phyloP scores from a whole-genome alignment of 2,888 invertebrate species.

The Diarsia rubi region DNA sequence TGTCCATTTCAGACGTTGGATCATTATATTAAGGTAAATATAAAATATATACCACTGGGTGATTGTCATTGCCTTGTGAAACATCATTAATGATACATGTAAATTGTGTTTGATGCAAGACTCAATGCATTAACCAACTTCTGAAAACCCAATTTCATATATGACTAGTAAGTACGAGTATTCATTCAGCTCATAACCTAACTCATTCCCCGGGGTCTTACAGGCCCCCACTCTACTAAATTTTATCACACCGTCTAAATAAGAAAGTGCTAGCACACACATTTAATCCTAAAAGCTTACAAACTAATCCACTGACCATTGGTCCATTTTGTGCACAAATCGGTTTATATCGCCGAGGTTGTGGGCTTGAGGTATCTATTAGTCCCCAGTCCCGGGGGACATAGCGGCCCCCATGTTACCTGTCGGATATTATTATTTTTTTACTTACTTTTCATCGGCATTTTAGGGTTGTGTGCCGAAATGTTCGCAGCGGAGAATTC shows the following conservation, averaged over 20 bases:
- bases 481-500: constrained; percentile 2
- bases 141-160: constrained; percentile 3
- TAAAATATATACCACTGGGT: background rate
- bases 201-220: constrained; percentile 1
- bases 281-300: constrained; percentile 63
- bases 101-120: background rate
- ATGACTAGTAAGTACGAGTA: background rate
- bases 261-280: constrained; percentile 38
- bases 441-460: constrained; percentile 59
- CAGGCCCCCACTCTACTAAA: constrained; percentile 17
- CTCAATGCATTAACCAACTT: background rate
- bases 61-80: background rate
- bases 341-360: constrained; percentile 53
- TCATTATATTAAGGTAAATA: background rate
- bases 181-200: background rate
- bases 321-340: constrained; percentile 67
- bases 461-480: constrained; percentile 51
- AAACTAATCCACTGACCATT: constrained; percentile 66
- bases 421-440: constrained; percentile 64
- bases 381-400: constrained; percentile 57
- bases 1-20: background rate
- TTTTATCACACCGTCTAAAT: constrained; percentile 23
- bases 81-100: background rate
- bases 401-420: constrained; percentile 54
- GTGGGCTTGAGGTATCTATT: constrained; percentile 55